phyloP scores from a whole-genome alignment of 2,888 invertebrate species.

The Pelosia muscerda region DNA sequence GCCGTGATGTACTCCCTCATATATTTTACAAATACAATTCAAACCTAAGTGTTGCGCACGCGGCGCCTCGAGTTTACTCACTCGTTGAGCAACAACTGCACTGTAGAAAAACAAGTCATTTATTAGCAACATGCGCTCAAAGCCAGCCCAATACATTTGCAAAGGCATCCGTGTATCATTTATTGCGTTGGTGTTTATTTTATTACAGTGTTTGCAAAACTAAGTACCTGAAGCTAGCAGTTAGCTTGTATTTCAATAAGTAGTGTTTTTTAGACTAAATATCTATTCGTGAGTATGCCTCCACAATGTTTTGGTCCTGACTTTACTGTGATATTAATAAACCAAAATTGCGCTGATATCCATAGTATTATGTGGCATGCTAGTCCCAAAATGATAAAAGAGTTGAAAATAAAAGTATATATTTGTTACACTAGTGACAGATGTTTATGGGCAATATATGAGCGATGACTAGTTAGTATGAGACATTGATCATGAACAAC shows the following conservation, averaged over 20 bases:
- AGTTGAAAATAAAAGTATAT: constrained; percentile 44
- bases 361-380: constrained; percentile 86
- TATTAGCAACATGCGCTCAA: constrained; percentile 86
- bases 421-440: constrained; percentile 48
- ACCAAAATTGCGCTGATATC: constrained; percentile 73
- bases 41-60: constrained; percentile 86
- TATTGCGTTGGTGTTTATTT: constrained; percentile 10
- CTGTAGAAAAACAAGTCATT: constrained; percentile 87
- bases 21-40: constrained; percentile 85
- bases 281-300: constrained; percentile 61
- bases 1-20: constrained; percentile 82
- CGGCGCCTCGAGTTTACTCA: constrained; percentile 86
- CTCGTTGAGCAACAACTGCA: constrained; percentile 86
- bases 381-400: constrained; percentile 57
- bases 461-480: constrained; percentile 42
- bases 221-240: constrained; percentile 18
- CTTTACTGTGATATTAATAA: constrained; percentile 78
- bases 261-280: not conserved
- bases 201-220: constrained; percentile 15
- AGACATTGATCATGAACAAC: constrained; percentile 49
- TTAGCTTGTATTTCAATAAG: constrained; percentile 11
- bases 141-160: constrained; percentile 78
- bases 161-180: constrained; percentile 63
- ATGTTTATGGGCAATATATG: constrained; percentile 44
- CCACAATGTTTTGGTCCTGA: constrained; percentile 77